Evolutionary conservation across 2,888 invertebrate genomes (phyloP).

Genomic region (Lithophane socia): DNA sequence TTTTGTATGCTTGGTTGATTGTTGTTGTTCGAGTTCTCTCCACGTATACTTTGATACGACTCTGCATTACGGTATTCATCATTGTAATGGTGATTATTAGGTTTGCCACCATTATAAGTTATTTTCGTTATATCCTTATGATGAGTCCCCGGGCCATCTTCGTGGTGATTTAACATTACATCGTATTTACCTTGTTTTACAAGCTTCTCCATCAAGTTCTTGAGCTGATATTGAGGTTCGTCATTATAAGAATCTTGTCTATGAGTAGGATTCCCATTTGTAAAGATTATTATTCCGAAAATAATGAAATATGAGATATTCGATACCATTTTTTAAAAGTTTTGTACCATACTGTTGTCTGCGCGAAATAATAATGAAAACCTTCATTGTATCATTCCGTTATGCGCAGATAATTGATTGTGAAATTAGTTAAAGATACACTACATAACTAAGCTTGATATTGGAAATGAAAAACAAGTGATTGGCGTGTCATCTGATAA

Average conservation of each 20-base stretch:
- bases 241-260: slow-evolving; percentile 3
- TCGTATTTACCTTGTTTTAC: slow-evolving; percentile 35
- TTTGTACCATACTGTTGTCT: slow-evolving; percentile 23
- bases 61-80: neutral
- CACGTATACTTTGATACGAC: neutral
- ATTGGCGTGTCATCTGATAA: neutral
- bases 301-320: slow-evolving; percentile 35
- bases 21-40: neutral
- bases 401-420: slow-evolving; percentile 48
- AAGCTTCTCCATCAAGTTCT: slow-evolving; percentile 22
- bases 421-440: slow-evolving; percentile 38
- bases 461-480: slow-evolving; percentile 46
- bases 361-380: slow-evolving; percentile 18
- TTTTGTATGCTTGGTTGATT: slow-evolving; percentile 14
- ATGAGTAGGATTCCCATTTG: slow-evolving; percentile 20
- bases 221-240: slow-evolving; percentile 17
- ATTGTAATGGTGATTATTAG: neutral
- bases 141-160: slow-evolving; percentile 12
- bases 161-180: slow-evolving; percentile 28
- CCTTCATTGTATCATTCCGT: slow-evolving; percentile 25
- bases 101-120: neutral
- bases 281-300: slow-evolving; percentile 38
- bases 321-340: slow-evolving; percentile 35
- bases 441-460: slow-evolving; percentile 59
- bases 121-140: slow-evolving; percentile 31